These are phyloP conservation scores for Fratercula arctica DNA, from an alignment of 2,797 vertebrate species.

Conservation along the genomic window DNA sequence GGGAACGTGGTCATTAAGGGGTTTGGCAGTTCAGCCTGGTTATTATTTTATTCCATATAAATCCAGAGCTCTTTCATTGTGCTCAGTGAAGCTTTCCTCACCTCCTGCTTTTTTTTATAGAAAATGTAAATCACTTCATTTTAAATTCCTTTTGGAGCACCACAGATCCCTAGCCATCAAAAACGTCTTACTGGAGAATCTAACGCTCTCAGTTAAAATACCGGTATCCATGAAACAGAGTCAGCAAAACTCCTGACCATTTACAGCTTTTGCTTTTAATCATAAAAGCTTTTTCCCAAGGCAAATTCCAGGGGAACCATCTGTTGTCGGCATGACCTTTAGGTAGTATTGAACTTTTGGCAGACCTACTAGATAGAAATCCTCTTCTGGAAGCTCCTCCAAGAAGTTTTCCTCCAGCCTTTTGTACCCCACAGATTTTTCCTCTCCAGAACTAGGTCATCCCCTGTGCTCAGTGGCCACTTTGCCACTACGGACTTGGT, in stretches of 20 bases:
- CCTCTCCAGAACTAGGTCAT: neutral
- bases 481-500: neutral
- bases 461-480: neutral
- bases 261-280: neutral
- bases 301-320: neutral
- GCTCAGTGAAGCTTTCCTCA: slow-evolving; percentile 35
- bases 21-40: slow-evolving; percentile 40
- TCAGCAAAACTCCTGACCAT: slow-evolving; percentile 2
- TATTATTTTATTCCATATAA: slow-evolving; percentile 53
- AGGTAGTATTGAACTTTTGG: neutral
- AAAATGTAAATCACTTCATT: slow-evolving; percentile 28
- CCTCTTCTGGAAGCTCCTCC: neutral
- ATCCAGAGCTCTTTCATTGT: slow-evolving; percentile 19
- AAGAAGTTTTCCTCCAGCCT: neutral
- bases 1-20: slow-evolving; percentile 21
- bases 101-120: neutral
- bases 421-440: neutral
- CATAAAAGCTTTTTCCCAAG: neutral
- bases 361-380: neutral
- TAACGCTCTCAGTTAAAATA: neutral
- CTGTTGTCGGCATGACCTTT: neutral
- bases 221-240: neutral
- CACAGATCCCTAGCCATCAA: neutral
- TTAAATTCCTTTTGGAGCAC: slow-evolving; percentile 13
- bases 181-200: neutral